Base-by-base conservation (phyloP, 2,888 invertebrate genomes). In the Salpingus planirostris region DNA sequence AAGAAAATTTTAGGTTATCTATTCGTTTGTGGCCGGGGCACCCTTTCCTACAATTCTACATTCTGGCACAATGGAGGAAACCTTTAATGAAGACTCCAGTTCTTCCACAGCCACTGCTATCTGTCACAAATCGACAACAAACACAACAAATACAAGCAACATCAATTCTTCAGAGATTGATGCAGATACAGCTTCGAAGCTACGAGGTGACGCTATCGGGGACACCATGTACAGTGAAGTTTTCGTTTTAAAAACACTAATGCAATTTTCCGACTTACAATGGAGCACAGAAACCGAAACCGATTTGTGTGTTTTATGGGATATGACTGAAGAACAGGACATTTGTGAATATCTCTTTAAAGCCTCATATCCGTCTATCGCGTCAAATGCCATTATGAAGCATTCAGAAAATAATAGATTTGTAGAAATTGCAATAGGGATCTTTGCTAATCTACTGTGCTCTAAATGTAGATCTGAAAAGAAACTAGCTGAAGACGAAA, bases 381-480 rank as follows among this genome's bases (percentile, higher is more conserved):
- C 80, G 10, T 67, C 71, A 43, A 68, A 73, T 34, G 70, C 71
- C 0, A 54, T 80, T 27, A 66, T 68, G 25, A 62, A 63, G 8
- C 70, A 77, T 3, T 69, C 72, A 27, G 72, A 78, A 1, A 35
- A 38, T 23, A 70, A 73, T 6, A 70, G 88, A 43, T 66, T 85
- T 18, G 72, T 74, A 27, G 92, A 92, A 69, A 84, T 91, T 44
- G 66, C 87, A 21, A 66, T 91, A 10, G 91, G 91, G 3, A 84
- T 89, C 31, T 68, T 89, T 36, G 86, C 81, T 1, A 92, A 92
- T 60, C 79, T 91, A 40, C 80, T 81, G 49, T 72, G 78, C 36
- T 67, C 71, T 34, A 69, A 72, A 38, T 72, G 77, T 2, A n/a
- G n/a, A n/a, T n/a, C n/a, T n/a, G 62, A 68, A 29, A 64, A 66